Percentiles rank a stretch among this genome's conserved stretches.
These are phyloP conservation scores for Anabacerthia variegaticeps DNA, from an alignment of 2,797 vertebrate genomes.

Conservation along the genomic window DNA sequence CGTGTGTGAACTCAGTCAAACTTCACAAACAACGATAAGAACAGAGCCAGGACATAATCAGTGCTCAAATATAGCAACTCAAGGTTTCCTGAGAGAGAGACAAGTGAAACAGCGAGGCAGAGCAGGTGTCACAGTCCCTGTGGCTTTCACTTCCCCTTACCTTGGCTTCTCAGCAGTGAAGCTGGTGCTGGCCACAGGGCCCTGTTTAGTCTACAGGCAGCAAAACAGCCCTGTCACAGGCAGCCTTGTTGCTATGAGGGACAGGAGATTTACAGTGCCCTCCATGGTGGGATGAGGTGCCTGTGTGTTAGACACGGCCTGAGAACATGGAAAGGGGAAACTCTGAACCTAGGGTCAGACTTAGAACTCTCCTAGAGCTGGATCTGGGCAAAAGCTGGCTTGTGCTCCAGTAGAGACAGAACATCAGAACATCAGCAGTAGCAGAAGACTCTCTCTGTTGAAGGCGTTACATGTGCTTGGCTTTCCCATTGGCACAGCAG, in stretches of 20 bases:
- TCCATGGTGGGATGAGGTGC: background rate
- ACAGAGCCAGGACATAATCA: background rate
- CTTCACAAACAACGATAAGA: conserved; percentile 66
- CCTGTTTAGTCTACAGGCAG: background rate
- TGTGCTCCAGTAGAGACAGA: background rate
- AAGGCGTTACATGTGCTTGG: fast-evolving
- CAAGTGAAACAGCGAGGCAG: background rate
- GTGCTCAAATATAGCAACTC: conserved; percentile 55
- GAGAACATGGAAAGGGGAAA: background rate
- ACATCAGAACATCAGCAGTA: background rate
- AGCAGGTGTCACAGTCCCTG: conserved; percentile 18
- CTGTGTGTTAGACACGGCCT: background rate
- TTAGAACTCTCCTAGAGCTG: background rate
- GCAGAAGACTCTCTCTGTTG: background rate
- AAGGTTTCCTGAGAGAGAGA: conserved; percentile 44
- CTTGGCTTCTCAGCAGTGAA: background rate
- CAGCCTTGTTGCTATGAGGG: background rate
- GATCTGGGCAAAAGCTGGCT: background rate
- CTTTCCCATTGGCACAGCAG: fast-evolving
- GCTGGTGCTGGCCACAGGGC: background rate
- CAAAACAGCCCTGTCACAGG: background rate
- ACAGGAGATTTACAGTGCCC: background rate
- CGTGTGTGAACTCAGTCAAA: conserved; percentile 52
- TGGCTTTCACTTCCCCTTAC: conserved; percentile 7
- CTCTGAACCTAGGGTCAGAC: background rate